Evolutionary conservation across 2,113 vertebrate species (phyloP).

Genomic region (Sciurus niger): DNA sequence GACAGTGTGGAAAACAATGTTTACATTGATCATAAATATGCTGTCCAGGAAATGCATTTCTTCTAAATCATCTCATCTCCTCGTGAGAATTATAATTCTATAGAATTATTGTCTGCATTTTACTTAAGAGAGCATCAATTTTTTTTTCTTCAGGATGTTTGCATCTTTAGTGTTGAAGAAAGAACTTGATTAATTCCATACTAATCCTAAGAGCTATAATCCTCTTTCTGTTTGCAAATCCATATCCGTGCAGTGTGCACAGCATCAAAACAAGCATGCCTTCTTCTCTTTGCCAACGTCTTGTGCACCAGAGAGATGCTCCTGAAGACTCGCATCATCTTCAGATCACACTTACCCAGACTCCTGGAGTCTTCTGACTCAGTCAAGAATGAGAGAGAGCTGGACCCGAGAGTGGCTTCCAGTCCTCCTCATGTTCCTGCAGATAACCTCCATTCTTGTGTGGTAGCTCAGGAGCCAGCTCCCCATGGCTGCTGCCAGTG

Average conservation of each 20-base stretch:
- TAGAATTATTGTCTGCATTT: slow-evolving; percentile 28
- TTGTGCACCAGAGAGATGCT: neutral
- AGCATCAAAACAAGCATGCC: neutral
- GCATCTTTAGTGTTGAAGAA: slow-evolving; percentile 64
- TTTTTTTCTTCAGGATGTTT: slow-evolving; percentile 44
- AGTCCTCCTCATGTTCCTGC: neutral
- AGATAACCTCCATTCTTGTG: neutral
- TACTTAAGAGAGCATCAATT: slow-evolving; percentile 7
- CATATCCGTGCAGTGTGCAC: neutral
- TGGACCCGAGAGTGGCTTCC: no score
- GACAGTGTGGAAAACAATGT: neutral
- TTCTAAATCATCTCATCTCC: slow-evolving; percentile 49
- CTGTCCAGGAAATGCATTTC: slow-evolving; percentile 6
- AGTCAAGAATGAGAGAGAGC: neutral
- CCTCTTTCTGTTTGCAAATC: slow-evolving; percentile 52
- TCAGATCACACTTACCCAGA: neutral
- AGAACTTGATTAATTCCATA: slow-evolving; percentile 51
- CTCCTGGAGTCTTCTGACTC: neutral
- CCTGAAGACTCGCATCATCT: neutral
- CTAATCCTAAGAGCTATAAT: slow-evolving; percentile 60
- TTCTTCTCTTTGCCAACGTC: neutral
- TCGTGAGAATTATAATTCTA: slow-evolving; percentile 15
- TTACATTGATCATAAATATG: slow-evolving; percentile 30
- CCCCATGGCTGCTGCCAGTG: neutral
- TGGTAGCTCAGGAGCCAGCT: neutral